Base-by-base conservation (phyloP, 2,888 invertebrate genomes). In the Euproctis similis region DNA sequence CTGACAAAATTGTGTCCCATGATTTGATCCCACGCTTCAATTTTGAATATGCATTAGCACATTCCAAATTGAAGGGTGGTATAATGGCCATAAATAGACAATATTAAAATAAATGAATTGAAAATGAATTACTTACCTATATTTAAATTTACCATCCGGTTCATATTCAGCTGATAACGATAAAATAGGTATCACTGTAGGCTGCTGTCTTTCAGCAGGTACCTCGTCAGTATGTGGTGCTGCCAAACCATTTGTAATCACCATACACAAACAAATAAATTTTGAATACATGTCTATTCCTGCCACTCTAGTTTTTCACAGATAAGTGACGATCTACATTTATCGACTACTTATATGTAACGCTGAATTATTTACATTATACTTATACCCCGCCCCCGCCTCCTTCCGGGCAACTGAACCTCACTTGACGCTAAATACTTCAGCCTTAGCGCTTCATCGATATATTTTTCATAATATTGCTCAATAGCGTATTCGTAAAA, bases 391-490 rank as follows among this genome's bases (percentile, higher is more conserved):
- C n/a, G n/a, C n/a, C n/a, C 78, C 82, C 82, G 80, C 78, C 82
- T 71, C 80, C 60, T 69, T 68, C 69, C 71, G 69, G 64, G 63
- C 67, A 61, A 59, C 36, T 42, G 53, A 66, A 64, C 71, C 70
- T 75, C 69, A 70, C 66, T 63, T 60, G 56, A 62, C 68, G 84
- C 84, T 84, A 84, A 84, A 76, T 74, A 73, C 68, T 82, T 82
- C 81, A 84, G 78, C 82, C 84, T 84, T 84, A 82, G 59, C 78
- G 64, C 62, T 67, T 69, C 68, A 63, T 69, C 65, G 74, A 72
- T 72, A 65, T 75, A 66, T 77, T 80, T 76, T 73, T 76, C 64
- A 62, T 53, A 72, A 76, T 77, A 80, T 82, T 84, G 74, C 82
- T 77, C 74, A 84, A 84, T 68, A 59, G 62, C 44, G n/a, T n/a